Base-by-base conservation (phyloP, 2,113 vertebrate species). In the Pleuronectes platessa region DNA sequence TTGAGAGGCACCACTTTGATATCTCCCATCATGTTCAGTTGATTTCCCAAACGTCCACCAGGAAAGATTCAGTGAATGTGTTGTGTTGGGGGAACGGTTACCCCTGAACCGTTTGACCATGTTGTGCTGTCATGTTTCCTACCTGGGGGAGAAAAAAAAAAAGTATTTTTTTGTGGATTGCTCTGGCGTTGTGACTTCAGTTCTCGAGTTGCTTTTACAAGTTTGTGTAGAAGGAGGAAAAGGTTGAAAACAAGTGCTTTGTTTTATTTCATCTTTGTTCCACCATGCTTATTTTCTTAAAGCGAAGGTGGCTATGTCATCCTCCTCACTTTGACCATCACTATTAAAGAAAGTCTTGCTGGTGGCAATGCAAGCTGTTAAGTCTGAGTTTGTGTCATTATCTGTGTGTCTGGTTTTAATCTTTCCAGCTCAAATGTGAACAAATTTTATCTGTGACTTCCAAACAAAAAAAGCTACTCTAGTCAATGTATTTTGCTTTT, bases 311-410 rank as follows among this genome's bases (percentile, higher is more conserved):
- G 67, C 81, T 37, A 67, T 71, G 83, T 89, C 85, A 77, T 85
- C 75, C 75, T n/a, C 77, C 79, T 92, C 79, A 89, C 86, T 90
- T 88, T 90, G 83, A 69, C 80, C 78, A 47, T 79, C 88, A 91
- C 83, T 83, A 93, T 93, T 91, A 93, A 93, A 91, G 87, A 86
- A 90, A 82, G 85, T 91, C 72, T 93, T 89, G 89, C 91, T 82
- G 86, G 87, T 91, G 86, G 88, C 85, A 81, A 72, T 76, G 83
- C 79, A 84, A 85, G 71, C 61, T 56, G 59, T 79, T 84, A 2
- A 51, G 17, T 51, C 47, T 51, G 47, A 51, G 56, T 61, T 42
- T 60, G 31, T 37, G 8, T 59, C 40, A 13, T 42, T 11, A 13
- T 42, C 40, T 12, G 13, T 42, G 40, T 13, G 40, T 13, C 40